These are phyloP conservation scores for Pomacea maculata DNA, from an alignment of 1,140 invertebrate species.

Conservation along the genomic window DNA sequence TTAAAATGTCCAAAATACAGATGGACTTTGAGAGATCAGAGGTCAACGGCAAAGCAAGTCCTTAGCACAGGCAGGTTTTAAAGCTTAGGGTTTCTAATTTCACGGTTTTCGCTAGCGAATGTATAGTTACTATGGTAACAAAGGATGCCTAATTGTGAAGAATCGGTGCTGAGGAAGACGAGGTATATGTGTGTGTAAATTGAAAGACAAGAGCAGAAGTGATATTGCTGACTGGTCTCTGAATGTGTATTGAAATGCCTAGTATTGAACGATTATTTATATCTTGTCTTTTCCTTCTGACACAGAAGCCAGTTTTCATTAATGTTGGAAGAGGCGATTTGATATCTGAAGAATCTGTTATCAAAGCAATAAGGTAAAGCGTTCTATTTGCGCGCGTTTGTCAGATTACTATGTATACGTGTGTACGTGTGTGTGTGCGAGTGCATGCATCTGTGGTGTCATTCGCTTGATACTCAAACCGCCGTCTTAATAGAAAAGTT, in stretches of 20 bases:
- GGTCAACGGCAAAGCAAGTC: no score
- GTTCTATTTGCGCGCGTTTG: not conserved
- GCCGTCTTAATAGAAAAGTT: no score
- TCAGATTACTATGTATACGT: not conserved
- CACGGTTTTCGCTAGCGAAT: no score
- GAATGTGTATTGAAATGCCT: not conserved
- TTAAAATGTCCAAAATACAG: no score
- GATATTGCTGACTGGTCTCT: not conserved
- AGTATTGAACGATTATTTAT: no score
- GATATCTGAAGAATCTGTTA: conserved; percentile 68
- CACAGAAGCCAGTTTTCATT: conserved; percentile 66
- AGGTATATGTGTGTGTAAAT: not conserved
- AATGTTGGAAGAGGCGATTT: conserved; percentile 71
- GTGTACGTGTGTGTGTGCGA: conserved; percentile 3
- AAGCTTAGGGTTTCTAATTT: no score
- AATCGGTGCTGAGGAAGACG: not conserved
- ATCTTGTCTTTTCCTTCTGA: conserved; percentile 34
- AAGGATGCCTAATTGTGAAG: no score
- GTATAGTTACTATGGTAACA: no score
- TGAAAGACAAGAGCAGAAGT: not conserved
- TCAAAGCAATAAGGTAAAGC: conserved; percentile 67
- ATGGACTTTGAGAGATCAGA: no score
- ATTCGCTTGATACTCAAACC: no score
- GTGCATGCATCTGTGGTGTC: not conserved
- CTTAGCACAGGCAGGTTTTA: no score